Evolutionary conservation across 2,797 vertebrate species (phyloP).

Genomic region (Melanotaenia pygmaea): DNA sequence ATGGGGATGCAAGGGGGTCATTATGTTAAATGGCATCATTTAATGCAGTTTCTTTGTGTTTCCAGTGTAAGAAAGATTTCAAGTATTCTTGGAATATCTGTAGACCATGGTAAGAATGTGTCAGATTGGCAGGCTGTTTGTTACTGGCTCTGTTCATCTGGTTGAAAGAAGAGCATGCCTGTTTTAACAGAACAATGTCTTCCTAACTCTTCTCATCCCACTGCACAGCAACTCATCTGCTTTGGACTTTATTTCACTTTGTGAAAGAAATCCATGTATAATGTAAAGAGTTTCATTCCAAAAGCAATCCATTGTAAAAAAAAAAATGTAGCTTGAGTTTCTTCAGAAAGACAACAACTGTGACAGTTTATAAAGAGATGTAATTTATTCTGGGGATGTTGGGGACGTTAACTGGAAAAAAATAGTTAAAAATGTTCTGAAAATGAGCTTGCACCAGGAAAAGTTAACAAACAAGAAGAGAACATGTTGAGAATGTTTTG

Average conservation of each 20-base stretch:
- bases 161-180: slow-evolving; percentile 71
- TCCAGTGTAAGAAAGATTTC: slow-evolving; percentile 99
- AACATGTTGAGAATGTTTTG: background rate
- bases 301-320: background rate
- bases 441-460: background rate
- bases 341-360: background rate
- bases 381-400: background rate
- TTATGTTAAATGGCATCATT: slow-evolving; percentile 54
- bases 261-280: slow-evolving; percentile 27
- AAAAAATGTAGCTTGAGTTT: background rate
- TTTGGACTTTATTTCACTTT: slow-evolving; percentile 46
- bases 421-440: background rate
- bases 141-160: slow-evolving; percentile 72
- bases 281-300: slow-evolving; percentile 64
- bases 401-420: background rate
- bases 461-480: background rate
- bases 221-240: slow-evolving; percentile 56
- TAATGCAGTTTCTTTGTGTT: slow-evolving; percentile 96
- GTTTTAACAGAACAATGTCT: slow-evolving; percentile 56
- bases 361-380: background rate
- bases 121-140: slow-evolving; percentile 84
- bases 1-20: slow-evolving; percentile 35
- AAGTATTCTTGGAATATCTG: slow-evolving; percentile 99
- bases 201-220: slow-evolving; percentile 45
- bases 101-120: slow-evolving; percentile 98